Base-by-base conservation (phyloP, 2,888 invertebrate genomes). In the Fragum whitleyi region DNA sequence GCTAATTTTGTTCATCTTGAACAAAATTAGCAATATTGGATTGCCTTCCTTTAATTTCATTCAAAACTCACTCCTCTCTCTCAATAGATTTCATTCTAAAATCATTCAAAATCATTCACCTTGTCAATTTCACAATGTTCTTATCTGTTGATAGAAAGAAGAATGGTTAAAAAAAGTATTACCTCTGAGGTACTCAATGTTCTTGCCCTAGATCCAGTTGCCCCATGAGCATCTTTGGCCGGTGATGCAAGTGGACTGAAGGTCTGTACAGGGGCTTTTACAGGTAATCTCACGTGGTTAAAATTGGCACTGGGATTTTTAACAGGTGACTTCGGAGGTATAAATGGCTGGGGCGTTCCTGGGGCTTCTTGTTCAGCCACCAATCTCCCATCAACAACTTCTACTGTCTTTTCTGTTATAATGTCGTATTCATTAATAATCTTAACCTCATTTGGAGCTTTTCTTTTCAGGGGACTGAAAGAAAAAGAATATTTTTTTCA, bases 141-240 rank as follows among this genome's bases (percentile, higher is more conserved):
- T n/a, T n/a, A n/a, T n/a, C n/a, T n/a, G n/a, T n/a, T n/a, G n/a
- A n/a, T n/a, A n/a, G n/a, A n/a, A n/a, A n/a, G n/a, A n/a, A n/a
- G n/a, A n/a, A n/a, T n/a, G n/a, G n/a, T n/a, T n/a, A n/a, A n/a
- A n/a, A 36, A 36, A 14, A 68, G 19, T 29, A 11, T 36, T 77
- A 78, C 80, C 82, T 85, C 85, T 57, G 82, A 71, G 39, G 74
- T 74, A 57, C 80, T 80, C 0, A 76, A 39, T 36, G 82, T 71
- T 26, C 76, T 65, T 0, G 67, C 51, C 32, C 82, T 57, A 42
- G 78, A 82, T 28, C 77, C 78, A 16, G 9, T 6, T 19, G 39
- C 39, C 14, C 47, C 47, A 5, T 14, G 14, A 3, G 47, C 2
- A 14, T 47, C 47, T 47, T 71, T 70, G 26, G 39, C 59, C 14